Conservation (phyloP, 37 sponge, comb jelly and placozoan genomes). For the Crambe crambe region DNA sequence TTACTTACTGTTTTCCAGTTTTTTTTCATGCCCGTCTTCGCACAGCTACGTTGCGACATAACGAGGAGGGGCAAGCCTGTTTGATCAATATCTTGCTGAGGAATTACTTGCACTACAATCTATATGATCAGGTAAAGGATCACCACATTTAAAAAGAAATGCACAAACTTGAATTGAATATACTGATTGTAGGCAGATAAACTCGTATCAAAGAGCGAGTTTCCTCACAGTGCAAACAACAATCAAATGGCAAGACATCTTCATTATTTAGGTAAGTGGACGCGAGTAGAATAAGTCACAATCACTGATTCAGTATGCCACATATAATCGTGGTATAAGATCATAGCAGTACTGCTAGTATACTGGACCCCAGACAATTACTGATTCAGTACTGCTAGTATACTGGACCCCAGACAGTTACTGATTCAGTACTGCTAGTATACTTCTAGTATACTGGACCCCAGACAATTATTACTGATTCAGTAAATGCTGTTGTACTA, state of each 20-base stretch:
- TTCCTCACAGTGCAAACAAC: constrained; percentile 92
- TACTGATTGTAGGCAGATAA: constrained; percentile 74
- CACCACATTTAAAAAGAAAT: neutral
- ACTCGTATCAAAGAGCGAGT: constrained; percentile 85
- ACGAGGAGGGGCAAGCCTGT: constrained; percentile 89
- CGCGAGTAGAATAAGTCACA: no score
- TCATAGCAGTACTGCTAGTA: no score
- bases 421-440: no score
- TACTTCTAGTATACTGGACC: no score
- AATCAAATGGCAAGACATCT: constrained; percentile 91
- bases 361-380: no score
- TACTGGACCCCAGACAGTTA: no score
- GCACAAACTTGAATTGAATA: neutral
- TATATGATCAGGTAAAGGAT: constrained; percentile 84
- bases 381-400: no score
- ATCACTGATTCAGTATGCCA: no score
- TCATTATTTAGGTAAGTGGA: constrained; percentile 85
- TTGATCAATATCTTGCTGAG: constrained; percentile 90
- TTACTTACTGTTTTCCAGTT: no score
- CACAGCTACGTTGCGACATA: constrained; percentile 84
- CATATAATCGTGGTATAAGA: no score
- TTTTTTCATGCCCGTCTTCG: constrained; percentile 88
- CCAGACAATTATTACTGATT: no score
- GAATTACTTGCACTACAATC: constrained; percentile 94
- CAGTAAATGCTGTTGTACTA: no score